Percentiles rank a stretch among this genome's conserved stretches.
These are phyloP conservation scores for Phodopus roborovskii DNA, from an alignment of 2,113 vertebrate species.

Conservation along the genomic window DNA sequence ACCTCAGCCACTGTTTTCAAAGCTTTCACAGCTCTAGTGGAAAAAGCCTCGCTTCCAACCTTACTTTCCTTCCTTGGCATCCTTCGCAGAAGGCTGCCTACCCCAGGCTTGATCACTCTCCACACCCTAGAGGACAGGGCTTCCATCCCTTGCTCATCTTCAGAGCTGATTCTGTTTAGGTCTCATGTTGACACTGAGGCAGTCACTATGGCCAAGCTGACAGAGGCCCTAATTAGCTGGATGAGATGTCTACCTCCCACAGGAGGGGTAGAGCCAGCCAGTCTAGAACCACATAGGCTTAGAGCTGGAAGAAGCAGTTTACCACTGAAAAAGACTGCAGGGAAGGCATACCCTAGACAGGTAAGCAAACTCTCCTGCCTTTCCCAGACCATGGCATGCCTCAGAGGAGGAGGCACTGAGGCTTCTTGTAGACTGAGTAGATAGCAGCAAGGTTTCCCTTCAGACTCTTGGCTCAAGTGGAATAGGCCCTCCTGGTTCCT, in stretches of 20 bases:
- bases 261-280: neutral
- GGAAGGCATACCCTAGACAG: neutral
- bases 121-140: neutral
- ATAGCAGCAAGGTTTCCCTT: fast-evolving
- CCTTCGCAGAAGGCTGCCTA: neutral
- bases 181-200: neutral
- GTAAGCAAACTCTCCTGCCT: neutral
- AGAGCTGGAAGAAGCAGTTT: neutral
- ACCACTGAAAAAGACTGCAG: neutral
- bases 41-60: neutral
- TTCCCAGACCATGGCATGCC: neutral
- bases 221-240: neutral
- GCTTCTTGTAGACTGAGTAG: neutral
- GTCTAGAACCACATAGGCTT: neutral
- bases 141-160: neutral
- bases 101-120: neutral
- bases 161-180: neutral
- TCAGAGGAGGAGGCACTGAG: neutral
- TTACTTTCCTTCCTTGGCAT: neutral
- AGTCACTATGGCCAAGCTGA: neutral
- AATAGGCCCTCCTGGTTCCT: neutral
- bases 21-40: neutral
- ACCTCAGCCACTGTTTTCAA: neutral
- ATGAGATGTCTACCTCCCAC: neutral
- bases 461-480: neutral